Base-by-base conservation (phyloP, 1,140 invertebrate genomes). In the Gonatopus flavifemur region DNA sequence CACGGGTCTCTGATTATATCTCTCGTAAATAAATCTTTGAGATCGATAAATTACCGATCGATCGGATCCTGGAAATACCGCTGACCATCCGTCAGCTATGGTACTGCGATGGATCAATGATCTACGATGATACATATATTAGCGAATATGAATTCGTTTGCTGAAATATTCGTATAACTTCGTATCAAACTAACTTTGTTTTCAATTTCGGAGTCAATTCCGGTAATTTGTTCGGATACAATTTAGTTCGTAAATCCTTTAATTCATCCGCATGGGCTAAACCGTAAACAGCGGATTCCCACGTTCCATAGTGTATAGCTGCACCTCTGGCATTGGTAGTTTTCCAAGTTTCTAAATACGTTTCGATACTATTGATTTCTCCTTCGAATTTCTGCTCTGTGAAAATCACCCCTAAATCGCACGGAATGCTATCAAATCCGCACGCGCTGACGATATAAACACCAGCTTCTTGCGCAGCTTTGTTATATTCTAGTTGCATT, bases 371-470 rank as follows among this genome's bases (percentile, higher is more conserved):
- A 70, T 92, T 92, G 9, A 77, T 40, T 49, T 73, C 66, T 79
- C 89, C 91, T 52, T 82, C 71, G 67, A 92, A 93, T 53, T 90
- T 80, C 53, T 91, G 69, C 62, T 89, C 81, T 3, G 91, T 69
- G 66, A 83, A 93, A 9, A 88, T 66, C 2, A 89, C 69, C 5
- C 95, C 95, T 69, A 94, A 78, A 67, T 98, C 95, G 33, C 83
- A 82, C 3, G 94, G 94, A 58, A 98, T 88, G 51, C 85, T 86
- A 62, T 96, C 94, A 67, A 94, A 91, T 1, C 94, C 95, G 79
- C 94, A 96, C 9, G 92, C 87, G 57, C 90, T 92, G 10, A 98
- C 76, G 8, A 97, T 79, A 66, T 91, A 95, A 1, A 94, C 79
- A 16, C 82, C 86, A 13, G 87, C 87, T 44, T 93, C 84, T 66